Percentiles rank a stretch among this genome's conserved stretches.
Evolutionary conservation across 2,113 vertebrate species (phyloP).

Genomic region (Ammodytes marinus): DNA sequence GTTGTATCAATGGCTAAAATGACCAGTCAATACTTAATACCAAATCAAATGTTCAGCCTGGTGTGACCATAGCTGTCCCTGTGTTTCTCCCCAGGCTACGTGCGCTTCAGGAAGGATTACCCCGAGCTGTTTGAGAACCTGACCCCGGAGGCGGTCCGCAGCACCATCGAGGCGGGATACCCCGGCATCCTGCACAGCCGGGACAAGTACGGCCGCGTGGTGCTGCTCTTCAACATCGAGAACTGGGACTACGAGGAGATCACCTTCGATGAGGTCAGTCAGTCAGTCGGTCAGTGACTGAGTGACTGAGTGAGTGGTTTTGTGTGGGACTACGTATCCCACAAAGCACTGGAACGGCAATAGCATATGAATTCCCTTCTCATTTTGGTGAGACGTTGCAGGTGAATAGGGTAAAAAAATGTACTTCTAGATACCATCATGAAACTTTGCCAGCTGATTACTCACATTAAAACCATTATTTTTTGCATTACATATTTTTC

Average conservation of each 20-base stretch:
- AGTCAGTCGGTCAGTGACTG: slow-evolving; percentile 68
- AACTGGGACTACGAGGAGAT: slow-evolving; percentile 98
- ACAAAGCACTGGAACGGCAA: neutral
- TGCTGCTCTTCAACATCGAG: slow-evolving; percentile 98
- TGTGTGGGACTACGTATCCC: neutral
- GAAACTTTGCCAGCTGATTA: no score
- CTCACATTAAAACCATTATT: no score
- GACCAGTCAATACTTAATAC: neutral
- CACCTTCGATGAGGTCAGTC: slow-evolving; percentile 93
- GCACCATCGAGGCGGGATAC: slow-evolving; percentile 97
- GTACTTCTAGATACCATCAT: no score
- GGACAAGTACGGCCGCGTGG: slow-evolving; percentile 95
- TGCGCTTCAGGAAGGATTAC: slow-evolving; percentile 95
- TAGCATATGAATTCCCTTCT: neutral
- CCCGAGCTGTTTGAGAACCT: slow-evolving; percentile 96
- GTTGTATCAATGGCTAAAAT: neutral
- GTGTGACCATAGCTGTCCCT: neutral
- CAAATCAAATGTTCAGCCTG: neutral
- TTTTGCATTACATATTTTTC: no score
- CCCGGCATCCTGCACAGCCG: slow-evolving; percentile 92
- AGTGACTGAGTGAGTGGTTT: slow-evolving; percentile 1
- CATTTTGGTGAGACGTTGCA: neutral
- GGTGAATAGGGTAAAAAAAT: no score
- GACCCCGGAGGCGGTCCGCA: slow-evolving; percentile 92
- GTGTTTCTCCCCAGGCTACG: slow-evolving; percentile 86